Conservation (phyloP, 1,140 invertebrate species). For the Brachionus asplanchnoidis region DNA sequence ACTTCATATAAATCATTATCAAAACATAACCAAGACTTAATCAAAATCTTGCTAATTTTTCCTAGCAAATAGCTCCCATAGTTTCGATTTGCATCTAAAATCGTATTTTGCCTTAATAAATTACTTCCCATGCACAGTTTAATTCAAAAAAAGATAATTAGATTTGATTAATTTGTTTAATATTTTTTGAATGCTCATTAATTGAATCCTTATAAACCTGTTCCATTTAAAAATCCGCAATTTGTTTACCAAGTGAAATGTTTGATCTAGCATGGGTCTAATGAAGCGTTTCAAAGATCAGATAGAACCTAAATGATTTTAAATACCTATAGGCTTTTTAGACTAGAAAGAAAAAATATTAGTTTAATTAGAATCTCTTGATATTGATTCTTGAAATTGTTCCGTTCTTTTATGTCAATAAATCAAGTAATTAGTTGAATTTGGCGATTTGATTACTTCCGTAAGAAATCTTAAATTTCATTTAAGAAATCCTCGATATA, state of each 20-base stretch:
- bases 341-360: background rate
- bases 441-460: slow-evolving; percentile 11
- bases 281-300: background rate
- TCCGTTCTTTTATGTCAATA: slow-evolving; percentile 17
- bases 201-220: slow-evolving; percentile 11
- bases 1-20: background rate
- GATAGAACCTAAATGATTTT: background rate
- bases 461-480: background rate
- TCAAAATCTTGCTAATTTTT: background rate
- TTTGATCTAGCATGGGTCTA: background rate
- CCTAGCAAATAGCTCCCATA: background rate
- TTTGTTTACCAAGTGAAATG: background rate
- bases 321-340: background rate
- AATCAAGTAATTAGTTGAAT: slow-evolving; percentile 14
- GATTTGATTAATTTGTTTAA: background rate
- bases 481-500: background rate
- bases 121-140: background rate
- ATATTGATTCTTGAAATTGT: background rate
- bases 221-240: background rate
- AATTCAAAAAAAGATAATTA: background rate
- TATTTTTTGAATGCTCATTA: background rate
- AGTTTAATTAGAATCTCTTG: slow-evolving; percentile 15
- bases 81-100: background rate
- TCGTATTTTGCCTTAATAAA: background rate
- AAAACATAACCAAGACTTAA: background rate